Evolutionary conservation across 2,888 invertebrate genomes (phyloP).

Genomic region (Lasioglossum villosulum): DNA sequence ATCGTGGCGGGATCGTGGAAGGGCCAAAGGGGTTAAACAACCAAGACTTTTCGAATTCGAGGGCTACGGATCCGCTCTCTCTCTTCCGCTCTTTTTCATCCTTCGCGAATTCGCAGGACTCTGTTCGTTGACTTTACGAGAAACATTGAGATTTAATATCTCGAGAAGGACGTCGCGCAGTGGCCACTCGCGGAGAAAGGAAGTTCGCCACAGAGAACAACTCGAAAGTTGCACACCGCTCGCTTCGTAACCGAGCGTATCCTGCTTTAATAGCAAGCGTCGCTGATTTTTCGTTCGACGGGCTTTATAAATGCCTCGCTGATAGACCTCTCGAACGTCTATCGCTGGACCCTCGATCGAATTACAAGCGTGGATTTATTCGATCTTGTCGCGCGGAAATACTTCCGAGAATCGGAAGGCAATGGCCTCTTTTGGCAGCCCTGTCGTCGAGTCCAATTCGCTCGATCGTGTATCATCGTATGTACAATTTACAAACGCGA

Average conservation of each 20-base stretch:
- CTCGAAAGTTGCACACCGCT: slow-evolving; percentile 62
- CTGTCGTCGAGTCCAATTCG: background rate
- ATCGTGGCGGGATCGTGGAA: slow-evolving; percentile 52
- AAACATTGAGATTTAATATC: slow-evolving; percentile 64
- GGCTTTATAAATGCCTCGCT: background rate
- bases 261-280: slow-evolving; percentile 5
- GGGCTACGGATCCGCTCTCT: background rate
- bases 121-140: slow-evolving; percentile 25
- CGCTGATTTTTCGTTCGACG: slow-evolving; percentile 2
- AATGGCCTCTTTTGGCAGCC: background rate
- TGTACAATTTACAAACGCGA: background rate
- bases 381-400: background rate
- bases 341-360: background rate
- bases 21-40: slow-evolving; percentile 60
- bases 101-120: slow-evolving; percentile 12
- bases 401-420: background rate
- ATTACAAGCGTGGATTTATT: background rate
- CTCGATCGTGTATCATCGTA: background rate
- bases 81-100: background rate
- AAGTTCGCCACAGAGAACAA: slow-evolving; percentile 66
- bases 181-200: slow-evolving; percentile 61
- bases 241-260: slow-evolving; percentile 50
- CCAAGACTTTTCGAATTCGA: slow-evolving; percentile 49
- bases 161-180: slow-evolving; percentile 48
- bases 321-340: background rate